Conservation (phyloP, 2,888 invertebrate genomes). For the Agrenia bidenticulata region DNA sequence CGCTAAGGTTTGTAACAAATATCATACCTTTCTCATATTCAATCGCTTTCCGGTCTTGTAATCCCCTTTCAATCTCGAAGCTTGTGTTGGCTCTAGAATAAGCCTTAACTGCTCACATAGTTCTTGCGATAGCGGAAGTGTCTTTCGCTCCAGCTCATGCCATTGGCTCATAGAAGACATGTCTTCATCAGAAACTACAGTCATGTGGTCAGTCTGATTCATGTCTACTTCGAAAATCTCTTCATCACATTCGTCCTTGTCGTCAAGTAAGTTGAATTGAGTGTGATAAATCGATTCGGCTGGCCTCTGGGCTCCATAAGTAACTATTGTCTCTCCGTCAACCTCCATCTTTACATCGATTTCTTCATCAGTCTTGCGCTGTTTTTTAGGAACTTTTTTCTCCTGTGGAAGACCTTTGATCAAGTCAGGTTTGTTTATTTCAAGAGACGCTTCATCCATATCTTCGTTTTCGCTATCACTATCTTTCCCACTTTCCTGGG, state of each 20-base stretch:
- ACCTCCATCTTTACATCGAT: conserved; percentile 58
- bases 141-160: conserved; percentile 54
- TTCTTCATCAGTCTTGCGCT: conserved; percentile 58
- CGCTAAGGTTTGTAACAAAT: not conserved
- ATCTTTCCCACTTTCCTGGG: conserved; percentile 59
- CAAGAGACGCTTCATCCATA: conserved; percentile 38
- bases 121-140: conserved; percentile 68
- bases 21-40: conserved; percentile 82
- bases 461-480: conserved; percentile 55
- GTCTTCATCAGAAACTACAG: conserved; percentile 30
- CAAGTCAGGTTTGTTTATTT: conserved; percentile 37
- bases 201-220: conserved; percentile 14
- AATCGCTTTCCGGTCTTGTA: conserved; percentile 94
- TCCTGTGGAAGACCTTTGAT: conserved; percentile 44
- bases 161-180: conserved; percentile 39
- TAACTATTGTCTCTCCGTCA: conserved; percentile 73
- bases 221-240: not conserved
- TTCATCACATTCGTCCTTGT: conserved; percentile 9
- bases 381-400: conserved; percentile 53
- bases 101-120: conserved; percentile 91
- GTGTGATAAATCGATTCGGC: conserved; percentile 77
- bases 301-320: conserved; percentile 68
- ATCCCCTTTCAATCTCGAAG: conserved; percentile 89
- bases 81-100: conserved; percentile 92
- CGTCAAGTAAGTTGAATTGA: conserved; percentile 40